Base-by-base conservation (phyloP, 2,888 invertebrate genomes). In the Drosophila kuntzei region DNA sequence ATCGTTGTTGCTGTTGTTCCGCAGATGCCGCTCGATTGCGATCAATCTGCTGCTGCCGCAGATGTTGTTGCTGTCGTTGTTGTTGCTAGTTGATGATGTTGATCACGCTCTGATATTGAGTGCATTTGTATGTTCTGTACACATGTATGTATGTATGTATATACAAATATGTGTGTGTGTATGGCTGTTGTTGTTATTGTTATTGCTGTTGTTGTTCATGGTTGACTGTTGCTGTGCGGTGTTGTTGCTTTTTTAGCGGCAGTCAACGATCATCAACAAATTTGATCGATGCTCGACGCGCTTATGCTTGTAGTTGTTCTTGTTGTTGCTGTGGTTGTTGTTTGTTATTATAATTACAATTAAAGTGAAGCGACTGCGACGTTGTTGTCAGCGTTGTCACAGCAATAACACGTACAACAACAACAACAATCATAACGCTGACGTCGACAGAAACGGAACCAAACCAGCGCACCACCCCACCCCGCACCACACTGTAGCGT, bases 341-440 rank as follows among this genome's bases (percentile, higher is more conserved):
- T 47, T 61, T 70, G 46, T 61, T 61, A 59, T 58, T 71, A 62
- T 77, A 77, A 77, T 68, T 79, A 79, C 71, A 77, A 79, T 79
- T 79, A 71, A 74, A 67, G 47, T 63, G 62, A 70, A 55, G 61
- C 46, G 36, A 20, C 34, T n/a, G 54, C 14, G 12, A 20, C 32
- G 18, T n/a, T 34, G 32, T 49, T 54, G 41, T 22, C 41, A 37
- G 20, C 46, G 65, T 74, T 74, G 73, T 69, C 62, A 76, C 72
- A 62, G 61, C 57, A 62, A 61, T 29, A 55, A 46, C 49, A 41
- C n/a, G 46, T n/a, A 34, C 58, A 51, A 32, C 39, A 46, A 54
- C 8, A 44, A 41, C 49, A 41, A 16, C 53, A 66, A 63, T 32
- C 44, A 55, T 34, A 47, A 57, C 68, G 43, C 59, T 60, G 57